A percentile compares a stretch with the other conserved stretches of the same genome.
phyloP scores from a whole-genome alignment of 2,888 invertebrate genomes.

The Subacronicta megacephala region DNA sequence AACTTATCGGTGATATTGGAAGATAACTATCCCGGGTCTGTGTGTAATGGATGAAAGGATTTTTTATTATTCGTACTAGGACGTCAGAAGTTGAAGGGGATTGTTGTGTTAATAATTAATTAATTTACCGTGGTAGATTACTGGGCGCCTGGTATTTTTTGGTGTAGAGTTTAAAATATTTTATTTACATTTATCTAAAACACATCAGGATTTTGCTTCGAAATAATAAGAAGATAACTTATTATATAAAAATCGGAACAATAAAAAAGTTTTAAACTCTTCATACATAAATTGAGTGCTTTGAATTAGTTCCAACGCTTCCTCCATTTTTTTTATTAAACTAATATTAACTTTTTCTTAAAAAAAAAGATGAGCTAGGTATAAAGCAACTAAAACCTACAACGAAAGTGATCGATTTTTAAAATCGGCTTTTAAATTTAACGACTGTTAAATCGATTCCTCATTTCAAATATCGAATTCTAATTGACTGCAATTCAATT shows the following conservation, averaged over 20 bases:
- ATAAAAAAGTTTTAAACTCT: too few relatives aligned
- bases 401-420: slow-evolving; percentile 27
- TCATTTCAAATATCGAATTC: slow-evolving; percentile 28
- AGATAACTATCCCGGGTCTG: slow-evolving; percentile 61
- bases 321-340: not conserved
- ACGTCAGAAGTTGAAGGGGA: slow-evolving; percentile 16
- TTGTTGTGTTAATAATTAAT: slow-evolving; percentile 19
- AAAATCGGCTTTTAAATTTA: slow-evolving; percentile 9
- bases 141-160: slow-evolving; percentile 30
- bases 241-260: too few relatives aligned
- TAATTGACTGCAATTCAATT: slow-evolving; percentile 40
- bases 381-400: slow-evolving; percentile 10
- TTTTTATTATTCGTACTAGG: slow-evolving; percentile 25
- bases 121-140: slow-evolving; percentile 13
- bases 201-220: too few relatives aligned
- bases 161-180: too few relatives aligned
- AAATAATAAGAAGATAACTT: not conserved
- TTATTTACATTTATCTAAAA: too few relatives aligned
- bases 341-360: not conserved
- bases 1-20: slow-evolving; percentile 69
- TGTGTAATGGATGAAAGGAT: slow-evolving; percentile 49
- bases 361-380: slow-evolving; percentile 6
- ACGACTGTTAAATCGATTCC: slow-evolving; percentile 15
- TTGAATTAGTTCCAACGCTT: not conserved
- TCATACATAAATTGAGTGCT: not conserved